phyloP scores from a whole-genome alignment of 2,888 invertebrate species.

The Frankliniella intonsa region DNA sequence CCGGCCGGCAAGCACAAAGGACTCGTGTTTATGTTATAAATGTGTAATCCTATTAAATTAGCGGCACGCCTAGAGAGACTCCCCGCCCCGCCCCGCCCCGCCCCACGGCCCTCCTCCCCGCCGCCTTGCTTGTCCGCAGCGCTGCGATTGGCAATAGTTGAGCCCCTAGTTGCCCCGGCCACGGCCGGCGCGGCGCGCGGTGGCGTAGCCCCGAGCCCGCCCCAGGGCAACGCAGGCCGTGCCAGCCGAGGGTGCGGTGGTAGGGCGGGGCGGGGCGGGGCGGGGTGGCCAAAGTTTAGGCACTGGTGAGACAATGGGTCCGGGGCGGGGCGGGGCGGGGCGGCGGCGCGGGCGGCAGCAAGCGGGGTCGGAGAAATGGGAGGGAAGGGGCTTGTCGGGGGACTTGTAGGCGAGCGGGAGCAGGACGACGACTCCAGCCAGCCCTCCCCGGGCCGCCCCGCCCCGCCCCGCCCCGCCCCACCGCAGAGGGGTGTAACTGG shows the following conservation, averaged over 20 bases:
- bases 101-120: background rate
- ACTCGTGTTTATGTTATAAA: constrained; percentile 19
- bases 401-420: no score
- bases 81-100: background rate
- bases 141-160: constrained; percentile 23
- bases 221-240: no score
- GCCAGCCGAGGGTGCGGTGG: background rate
- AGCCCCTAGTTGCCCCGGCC: background rate
- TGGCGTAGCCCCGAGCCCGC: no score
- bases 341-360: background rate
- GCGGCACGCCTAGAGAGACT: background rate
- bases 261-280: background rate
- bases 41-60: constrained; percentile 20
- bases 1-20: background rate
- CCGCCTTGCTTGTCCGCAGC: background rate
- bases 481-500: no score
- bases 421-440: no score
- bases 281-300: background rate
- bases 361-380: no score
- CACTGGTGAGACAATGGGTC: constrained; percentile 20
- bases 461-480: no score
- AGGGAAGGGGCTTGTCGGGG: no score
- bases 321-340: background rate
- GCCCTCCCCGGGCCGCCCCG: no score
- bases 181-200: background rate